phyloP scores from a whole-genome alignment of 2,888 invertebrate genomes.

The Diaprepes abbreviatus region DNA sequence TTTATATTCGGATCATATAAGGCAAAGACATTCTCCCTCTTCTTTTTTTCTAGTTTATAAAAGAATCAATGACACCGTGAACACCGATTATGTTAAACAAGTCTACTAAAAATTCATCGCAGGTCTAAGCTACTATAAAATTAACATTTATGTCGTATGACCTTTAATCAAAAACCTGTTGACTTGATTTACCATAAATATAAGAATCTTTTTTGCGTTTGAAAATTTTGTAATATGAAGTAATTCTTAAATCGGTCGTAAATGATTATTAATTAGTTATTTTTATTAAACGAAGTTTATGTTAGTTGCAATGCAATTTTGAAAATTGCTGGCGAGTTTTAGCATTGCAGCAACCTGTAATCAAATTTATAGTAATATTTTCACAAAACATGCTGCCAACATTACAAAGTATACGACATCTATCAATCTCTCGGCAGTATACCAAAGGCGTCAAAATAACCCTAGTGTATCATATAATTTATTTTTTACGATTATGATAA shows the following conservation, averaged over 20 bases:
- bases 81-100: conserved; percentile 10
- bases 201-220: not conserved
- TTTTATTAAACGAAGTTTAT: not conserved
- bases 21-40: conserved; percentile 39
- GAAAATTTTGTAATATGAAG: not conserved
- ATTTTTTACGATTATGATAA: too few relatives aligned
- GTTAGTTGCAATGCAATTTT: too few relatives aligned
- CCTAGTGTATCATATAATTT: too few relatives aligned
- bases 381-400: too few relatives aligned
- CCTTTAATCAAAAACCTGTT: conserved; percentile 38
- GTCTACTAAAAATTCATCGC: conserved; percentile 38
- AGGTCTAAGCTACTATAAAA: conserved; percentile 34
- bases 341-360: too few relatives aligned
- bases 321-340: too few relatives aligned
- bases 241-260: not conserved
- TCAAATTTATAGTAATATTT: too few relatives aligned
- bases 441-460: too few relatives aligned
- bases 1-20: conserved; percentile 44
- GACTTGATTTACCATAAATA: conserved; percentile 23
- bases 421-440: too few relatives aligned
- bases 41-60: conserved; percentile 31
- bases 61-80: conserved; percentile 41
- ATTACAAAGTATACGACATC: too few relatives aligned
- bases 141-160: conserved; percentile 39
- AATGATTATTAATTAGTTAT: not conserved